A percentile compares a stretch with the other conserved stretches of the same genome.
Evolutionary conservation across 2,113 vertebrate genomes (phyloP).

Genomic region (Nesoenas mayeri): DNA sequence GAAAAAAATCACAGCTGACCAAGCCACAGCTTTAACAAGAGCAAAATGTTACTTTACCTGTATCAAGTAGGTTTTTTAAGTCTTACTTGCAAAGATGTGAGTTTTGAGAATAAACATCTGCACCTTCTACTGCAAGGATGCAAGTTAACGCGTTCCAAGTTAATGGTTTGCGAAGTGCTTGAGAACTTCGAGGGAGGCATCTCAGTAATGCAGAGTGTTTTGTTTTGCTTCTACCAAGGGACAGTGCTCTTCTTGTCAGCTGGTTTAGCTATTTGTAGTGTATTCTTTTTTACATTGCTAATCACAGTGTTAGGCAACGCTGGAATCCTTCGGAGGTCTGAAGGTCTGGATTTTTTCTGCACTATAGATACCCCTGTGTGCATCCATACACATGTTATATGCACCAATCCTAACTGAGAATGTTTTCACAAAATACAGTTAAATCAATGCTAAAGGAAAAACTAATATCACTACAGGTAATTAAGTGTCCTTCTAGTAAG

Average conservation of each 20-base stretch:
- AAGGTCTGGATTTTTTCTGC: background rate
- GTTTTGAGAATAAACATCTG: background rate
- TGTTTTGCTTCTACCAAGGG: background rate
- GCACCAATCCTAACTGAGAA: background rate
- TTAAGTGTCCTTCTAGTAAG: background rate
- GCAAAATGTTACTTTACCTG: background rate
- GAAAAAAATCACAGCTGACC: background rate
- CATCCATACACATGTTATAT: background rate
- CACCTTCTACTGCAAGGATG: background rate
- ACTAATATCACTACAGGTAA: background rate
- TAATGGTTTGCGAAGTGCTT: constrained; percentile 44
- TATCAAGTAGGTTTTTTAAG: background rate
- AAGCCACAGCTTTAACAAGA: background rate
- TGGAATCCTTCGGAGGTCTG: background rate
- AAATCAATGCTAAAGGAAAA: background rate
- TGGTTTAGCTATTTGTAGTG: background rate
- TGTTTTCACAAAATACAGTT: background rate
- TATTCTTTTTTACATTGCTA: background rate
- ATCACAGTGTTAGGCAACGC: background rate
- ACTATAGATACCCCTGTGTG: background rate
- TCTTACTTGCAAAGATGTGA: background rate
- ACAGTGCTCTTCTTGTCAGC: background rate
- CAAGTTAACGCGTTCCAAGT: background rate
- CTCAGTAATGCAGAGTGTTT: background rate
- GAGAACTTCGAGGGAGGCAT: constrained; percentile 14